Conservation (phyloP, 2,797 vertebrate genomes). For the Gallinago stenura region DNA sequence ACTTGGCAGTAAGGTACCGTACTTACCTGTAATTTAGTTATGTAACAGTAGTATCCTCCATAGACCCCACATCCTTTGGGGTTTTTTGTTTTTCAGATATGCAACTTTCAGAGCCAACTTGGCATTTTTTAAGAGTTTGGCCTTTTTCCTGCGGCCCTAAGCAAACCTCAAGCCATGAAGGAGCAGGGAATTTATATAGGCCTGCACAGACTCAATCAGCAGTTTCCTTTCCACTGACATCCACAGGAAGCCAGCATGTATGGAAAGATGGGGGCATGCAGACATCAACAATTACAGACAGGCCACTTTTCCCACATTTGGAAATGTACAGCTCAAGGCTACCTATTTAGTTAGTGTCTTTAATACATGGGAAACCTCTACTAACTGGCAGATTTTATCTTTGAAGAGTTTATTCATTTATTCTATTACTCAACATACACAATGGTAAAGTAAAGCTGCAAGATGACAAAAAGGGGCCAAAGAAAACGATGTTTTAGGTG, state of each 20-base stretch:
- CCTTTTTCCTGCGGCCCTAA: slow-evolving; percentile 56
- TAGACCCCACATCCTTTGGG: slow-evolving; percentile 62
- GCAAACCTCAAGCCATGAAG: slow-evolving; percentile 64
- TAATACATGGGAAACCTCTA: slow-evolving; percentile 1
- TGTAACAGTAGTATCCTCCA: slow-evolving; percentile 67
- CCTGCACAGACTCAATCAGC: slow-evolving; percentile 69
- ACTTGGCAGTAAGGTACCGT: slow-evolving; percentile 60
- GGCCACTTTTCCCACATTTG: slow-evolving; percentile 59
- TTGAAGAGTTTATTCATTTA: not conserved
- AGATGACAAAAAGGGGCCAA: not conserved
- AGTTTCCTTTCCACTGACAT: slow-evolving; percentile 67
- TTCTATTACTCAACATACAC: slow-evolving; percentile 23
- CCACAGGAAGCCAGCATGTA: slow-evolving; percentile 58
- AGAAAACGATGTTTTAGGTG: slow-evolving; percentile 6
- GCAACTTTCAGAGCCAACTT: slow-evolving; percentile 56
- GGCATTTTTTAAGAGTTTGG: slow-evolving; percentile 66
- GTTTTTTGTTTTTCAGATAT: slow-evolving; percentile 61
- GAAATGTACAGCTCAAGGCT: slow-evolving; percentile 24
- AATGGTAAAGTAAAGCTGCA: slow-evolving; percentile 1
- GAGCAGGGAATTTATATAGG: slow-evolving; percentile 60
- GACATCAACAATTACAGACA: slow-evolving; percentile 54
- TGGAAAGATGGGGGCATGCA: slow-evolving; percentile 58
- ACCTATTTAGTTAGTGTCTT: slow-evolving; percentile 10
- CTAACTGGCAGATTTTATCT: not conserved
- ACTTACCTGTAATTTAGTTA: slow-evolving; percentile 73